Base-by-base conservation (phyloP, 2,113 vertebrate species). In the Aleadryas rufinucha region DNA sequence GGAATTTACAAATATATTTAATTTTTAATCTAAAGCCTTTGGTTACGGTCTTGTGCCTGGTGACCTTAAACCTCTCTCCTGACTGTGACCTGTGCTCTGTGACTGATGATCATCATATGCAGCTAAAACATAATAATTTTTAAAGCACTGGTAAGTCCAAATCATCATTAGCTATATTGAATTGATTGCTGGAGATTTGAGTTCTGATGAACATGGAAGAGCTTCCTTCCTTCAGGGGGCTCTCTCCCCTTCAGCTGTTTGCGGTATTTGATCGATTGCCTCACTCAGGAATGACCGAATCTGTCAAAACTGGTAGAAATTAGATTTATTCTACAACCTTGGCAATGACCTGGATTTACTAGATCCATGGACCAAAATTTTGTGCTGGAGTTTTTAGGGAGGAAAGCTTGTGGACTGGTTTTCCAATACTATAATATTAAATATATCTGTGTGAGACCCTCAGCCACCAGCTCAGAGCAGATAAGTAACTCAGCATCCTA, bases 251-350 rank as follows among this genome's bases (percentile, higher is more conserved):
- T 77, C 64, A 60, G 30, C 49, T 53, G 4, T 49, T 68, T 47
- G 42, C 0, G 11, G 5, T 61, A 59, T 31, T 21, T n/a, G 35
- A 47, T 56, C 0, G 0, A 74, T 49, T 61, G 28, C 23, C 47
- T 87, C 23, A 18, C 24, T 44, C 19, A 18, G 37, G 27, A 69
- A 42, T 18, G 31, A 87, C 1, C 39, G 37, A 65, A 33, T 60
- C 54, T 56, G 26, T 28, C 84, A 61, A 41, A 84, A 65, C 16
- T 45, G 66, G 14, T 11, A 41, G 41, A 49, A 52, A 35, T 75
- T 56, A 41, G 44, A 54, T 76, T 59, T 26, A 30, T 57, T 70
- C 35, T 56, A 44, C 15, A 60, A 2, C 8, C 49, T 84, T 28
- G 30, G 19, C 60, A 69, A 64, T 47, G 30, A n/a, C 30, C 7